Evolutionary conservation across 2,797 vertebrate genomes (phyloP), one percentile per base, ranked within the genome.

Genomic region (Clarias fuscus): DNA sequence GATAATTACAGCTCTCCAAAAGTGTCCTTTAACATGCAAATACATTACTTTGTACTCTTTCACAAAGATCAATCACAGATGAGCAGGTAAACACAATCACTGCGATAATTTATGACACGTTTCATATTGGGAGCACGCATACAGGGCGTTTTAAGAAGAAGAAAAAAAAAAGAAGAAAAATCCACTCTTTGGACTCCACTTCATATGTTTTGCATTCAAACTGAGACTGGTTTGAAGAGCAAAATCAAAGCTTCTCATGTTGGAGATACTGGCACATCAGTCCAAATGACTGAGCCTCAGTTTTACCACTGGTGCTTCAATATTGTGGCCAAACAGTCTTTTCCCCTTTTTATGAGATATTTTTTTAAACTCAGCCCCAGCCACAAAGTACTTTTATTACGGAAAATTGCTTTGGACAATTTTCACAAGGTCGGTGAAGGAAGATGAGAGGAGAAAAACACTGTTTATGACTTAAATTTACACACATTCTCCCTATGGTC

Each of bases 41-140:
- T 94, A 93, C 91, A 92, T 86, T 93, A 92, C 93, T 94, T 94
- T 94, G 94, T 94, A 95, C 93, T 93, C 92, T 92, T 89, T 91
- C 84, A 92, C 92, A 92, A 94, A 94, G 94, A 95, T 95, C 94
- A 95, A 94, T 95, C 94, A 95, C 94, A 95, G 93, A 93, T 93
- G 93, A 93, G 91, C 94, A 95, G 94, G 94, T 95, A 95, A 93
- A 93, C 91, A 92, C 92, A 94, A 92, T 94, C 93, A 91, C 90
- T 89, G 86, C 88, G 90, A 91, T 92, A 92, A 95, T 94, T 94
- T 92, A 92, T 92, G 93, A 94, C 93, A 92, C 87, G 89, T 93
- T 95, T 95, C 91, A 91, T 91, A 93, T 95, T 93, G 93, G 92
- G 91, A 93, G 94, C 93, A 93, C 20, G 78, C 85, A 91, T 27